Conservation (phyloP, 2,888 invertebrate species). For the Trachelus iudaicus region DNA sequence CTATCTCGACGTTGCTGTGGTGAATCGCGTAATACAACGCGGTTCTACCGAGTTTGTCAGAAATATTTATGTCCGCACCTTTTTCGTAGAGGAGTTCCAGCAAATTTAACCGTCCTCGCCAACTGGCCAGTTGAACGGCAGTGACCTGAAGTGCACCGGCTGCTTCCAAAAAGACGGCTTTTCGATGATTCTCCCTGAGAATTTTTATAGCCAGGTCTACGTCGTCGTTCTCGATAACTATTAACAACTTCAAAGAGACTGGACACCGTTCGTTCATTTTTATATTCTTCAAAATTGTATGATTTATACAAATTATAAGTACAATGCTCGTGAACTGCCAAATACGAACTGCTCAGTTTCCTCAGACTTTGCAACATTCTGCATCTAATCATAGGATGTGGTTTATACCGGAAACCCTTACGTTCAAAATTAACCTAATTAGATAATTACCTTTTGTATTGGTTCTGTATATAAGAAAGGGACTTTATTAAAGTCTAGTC, state of each 20-base stretch:
- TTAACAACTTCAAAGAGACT: conserved; percentile 22
- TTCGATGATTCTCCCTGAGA: conserved; percentile 15
- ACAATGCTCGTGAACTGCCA: too few relatives aligned
- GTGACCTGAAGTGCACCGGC: conserved; percentile 33
- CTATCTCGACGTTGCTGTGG: conserved; percentile 45
- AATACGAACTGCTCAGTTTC: too few relatives aligned
- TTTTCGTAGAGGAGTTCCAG: conserved; percentile 23
- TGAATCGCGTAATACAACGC: conserved; percentile 56
- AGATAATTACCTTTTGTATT: too few relatives aligned
- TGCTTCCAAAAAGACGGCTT: conserved; percentile 16
- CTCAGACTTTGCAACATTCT: too few relatives aligned
- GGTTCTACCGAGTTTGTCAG: conserved; percentile 55
- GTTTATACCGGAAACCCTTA: too few relatives aligned
- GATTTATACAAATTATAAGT: too few relatives aligned
- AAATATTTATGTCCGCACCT: conserved; percentile 35
- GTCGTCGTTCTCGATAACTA: conserved; percentile 30
- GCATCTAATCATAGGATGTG: too few relatives aligned
- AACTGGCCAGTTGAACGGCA: conserved; percentile 40
- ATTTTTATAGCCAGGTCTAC: conserved; percentile 21
- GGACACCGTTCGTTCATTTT: conserved; percentile 20
- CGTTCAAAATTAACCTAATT: too few relatives aligned
- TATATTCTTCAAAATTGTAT: not conserved
- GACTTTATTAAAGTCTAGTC: too few relatives aligned
- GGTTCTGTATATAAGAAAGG: too few relatives aligned
- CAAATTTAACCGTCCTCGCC: conserved; percentile 35